Evolutionary conservation across 2,797 vertebrate species (phyloP).

Genomic region (Muraenolepis orangiensis): DNA sequence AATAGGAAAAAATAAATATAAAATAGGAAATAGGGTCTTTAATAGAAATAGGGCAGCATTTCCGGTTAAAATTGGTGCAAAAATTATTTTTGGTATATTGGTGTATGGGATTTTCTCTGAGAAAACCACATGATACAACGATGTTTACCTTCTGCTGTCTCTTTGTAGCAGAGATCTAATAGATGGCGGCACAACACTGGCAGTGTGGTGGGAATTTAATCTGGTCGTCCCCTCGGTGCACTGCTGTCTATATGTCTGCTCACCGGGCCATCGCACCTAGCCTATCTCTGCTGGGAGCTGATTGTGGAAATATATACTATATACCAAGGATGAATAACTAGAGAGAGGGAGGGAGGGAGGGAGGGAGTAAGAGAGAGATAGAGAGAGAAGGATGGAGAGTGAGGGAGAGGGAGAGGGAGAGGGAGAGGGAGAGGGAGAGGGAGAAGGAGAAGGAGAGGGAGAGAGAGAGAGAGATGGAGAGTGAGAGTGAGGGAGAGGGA

Average conservation of each 20-base stretch:
- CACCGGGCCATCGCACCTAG: not conserved
- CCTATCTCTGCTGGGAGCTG: not conserved
- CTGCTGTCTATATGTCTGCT: not conserved
- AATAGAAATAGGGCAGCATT: not conserved
- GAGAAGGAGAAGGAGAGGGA: not conserved
- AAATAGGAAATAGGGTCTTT: too few relatives aligned
- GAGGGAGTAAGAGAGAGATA: not conserved
- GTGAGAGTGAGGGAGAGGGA: not conserved
- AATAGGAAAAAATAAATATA: too few relatives aligned
- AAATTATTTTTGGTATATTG: not conserved
- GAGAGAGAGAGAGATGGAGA: not conserved
- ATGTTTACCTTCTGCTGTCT: slow-evolving; percentile 1
- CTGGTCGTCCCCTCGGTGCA: not conserved
- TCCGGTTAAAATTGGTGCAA: not conserved
- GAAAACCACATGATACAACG: not conserved
- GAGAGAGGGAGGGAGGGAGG: not conserved
- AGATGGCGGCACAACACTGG: slow-evolving; percentile 1
- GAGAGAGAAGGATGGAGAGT: not conserved
- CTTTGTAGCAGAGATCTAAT: not conserved
- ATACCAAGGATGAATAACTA: not conserved
- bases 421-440: not conserved
- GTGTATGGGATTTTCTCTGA: not conserved
- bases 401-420: not conserved
- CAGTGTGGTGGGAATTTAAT: not conserved
- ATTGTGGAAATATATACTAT: not conserved